phyloP scores from a whole-genome alignment of 2,888 invertebrate species.

The Leptinotarsa haldemani region DNA sequence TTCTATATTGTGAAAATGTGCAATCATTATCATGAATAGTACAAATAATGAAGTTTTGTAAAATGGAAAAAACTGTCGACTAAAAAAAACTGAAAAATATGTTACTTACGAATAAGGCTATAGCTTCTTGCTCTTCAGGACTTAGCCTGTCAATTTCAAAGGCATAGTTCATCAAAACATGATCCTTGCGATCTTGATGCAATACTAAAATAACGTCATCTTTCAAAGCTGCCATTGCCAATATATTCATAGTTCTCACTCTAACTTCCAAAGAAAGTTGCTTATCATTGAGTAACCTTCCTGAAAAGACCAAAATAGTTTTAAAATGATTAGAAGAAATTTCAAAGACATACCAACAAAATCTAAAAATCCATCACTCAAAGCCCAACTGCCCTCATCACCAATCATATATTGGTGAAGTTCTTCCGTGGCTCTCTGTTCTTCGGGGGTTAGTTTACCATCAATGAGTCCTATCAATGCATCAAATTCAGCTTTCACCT shows the following conservation, averaged over 20 bases:
- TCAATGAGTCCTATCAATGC: slow-evolving; percentile 76
- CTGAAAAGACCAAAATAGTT: slow-evolving; percentile 57
- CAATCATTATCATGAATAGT: too few relatives aligned
- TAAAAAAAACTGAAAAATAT: too few relatives aligned
- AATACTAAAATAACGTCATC: slow-evolving; percentile 90
- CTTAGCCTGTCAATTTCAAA: slow-evolving; percentile 81
- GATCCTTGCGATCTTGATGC: slow-evolving; percentile 90
- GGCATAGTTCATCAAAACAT: slow-evolving; percentile 89
- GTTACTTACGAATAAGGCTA: slow-evolving; percentile 81
- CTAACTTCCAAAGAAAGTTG: slow-evolving; percentile 72
- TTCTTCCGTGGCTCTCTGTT: slow-evolving; percentile 82
- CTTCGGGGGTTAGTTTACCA: slow-evolving; percentile 79
- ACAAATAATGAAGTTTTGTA: too few relatives aligned
- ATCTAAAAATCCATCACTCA: slow-evolving; percentile 87
- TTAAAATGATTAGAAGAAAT: not conserved
- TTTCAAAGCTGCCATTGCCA: slow-evolving; percentile 83
- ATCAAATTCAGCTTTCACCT: slow-evolving; percentile 81
- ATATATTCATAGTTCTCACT: slow-evolving; percentile 76
- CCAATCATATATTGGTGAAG: slow-evolving; percentile 88
- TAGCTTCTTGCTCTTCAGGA: slow-evolving; percentile 80
- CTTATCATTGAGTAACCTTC: slow-evolving; percentile 74
- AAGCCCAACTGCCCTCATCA: slow-evolving; percentile 92
- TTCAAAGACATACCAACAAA: slow-evolving; percentile 75
- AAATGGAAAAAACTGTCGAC: too few relatives aligned
- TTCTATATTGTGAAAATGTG: too few relatives aligned